These are phyloP conservation scores for Andricus quercusramuli DNA, from an alignment of 2,888 invertebrate species.

Conservation along the genomic window DNA sequence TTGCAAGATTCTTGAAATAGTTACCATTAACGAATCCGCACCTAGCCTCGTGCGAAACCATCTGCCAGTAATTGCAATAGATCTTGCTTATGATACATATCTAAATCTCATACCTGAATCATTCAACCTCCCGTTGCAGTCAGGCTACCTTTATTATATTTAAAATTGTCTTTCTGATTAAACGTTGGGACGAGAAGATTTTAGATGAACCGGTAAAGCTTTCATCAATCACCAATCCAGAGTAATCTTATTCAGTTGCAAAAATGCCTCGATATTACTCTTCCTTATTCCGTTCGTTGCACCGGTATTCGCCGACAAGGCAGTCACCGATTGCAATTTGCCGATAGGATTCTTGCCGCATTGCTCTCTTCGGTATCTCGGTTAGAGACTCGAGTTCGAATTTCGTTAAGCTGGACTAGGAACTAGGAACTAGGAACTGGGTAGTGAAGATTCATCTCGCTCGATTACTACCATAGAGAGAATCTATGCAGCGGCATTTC, in stretches of 20 bases:
- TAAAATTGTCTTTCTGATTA: neutral
- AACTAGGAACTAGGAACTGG: slow-evolving; percentile 49
- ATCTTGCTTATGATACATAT: slow-evolving; percentile 55
- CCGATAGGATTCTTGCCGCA: slow-evolving; percentile 75
- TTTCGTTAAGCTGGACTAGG: slow-evolving; percentile 54
- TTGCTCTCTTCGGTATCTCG: slow-evolving; percentile 58
- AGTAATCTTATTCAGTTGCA: slow-evolving; percentile 19
- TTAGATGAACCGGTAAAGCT: slow-evolving; percentile 4
- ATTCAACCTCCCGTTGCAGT: too few species aligned
- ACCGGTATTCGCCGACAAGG: slow-evolving; percentile 70
- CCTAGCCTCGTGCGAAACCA: slow-evolving; percentile 58
- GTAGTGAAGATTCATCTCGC: slow-evolving; percentile 62
- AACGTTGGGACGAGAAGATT: neutral
- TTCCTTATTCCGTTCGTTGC: slow-evolving; percentile 48
- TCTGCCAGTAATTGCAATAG: slow-evolving; percentile 59
- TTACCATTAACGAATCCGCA: slow-evolving; percentile 68
- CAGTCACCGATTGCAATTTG: slow-evolving; percentile 75
- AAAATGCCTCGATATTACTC: slow-evolving; percentile 39
- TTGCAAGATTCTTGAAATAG: slow-evolving; percentile 71
- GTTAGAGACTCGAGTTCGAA: slow-evolving; percentile 53
- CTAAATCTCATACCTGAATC: slow-evolving; percentile 25
- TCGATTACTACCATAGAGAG: slow-evolving; percentile 60
- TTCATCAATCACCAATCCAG: slow-evolving; percentile 13
- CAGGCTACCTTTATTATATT: neutral
- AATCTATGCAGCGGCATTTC: slow-evolving; percentile 60